Conservation (phyloP, 2,888 invertebrate genomes). For the Megastigmus dorsalis region DNA sequence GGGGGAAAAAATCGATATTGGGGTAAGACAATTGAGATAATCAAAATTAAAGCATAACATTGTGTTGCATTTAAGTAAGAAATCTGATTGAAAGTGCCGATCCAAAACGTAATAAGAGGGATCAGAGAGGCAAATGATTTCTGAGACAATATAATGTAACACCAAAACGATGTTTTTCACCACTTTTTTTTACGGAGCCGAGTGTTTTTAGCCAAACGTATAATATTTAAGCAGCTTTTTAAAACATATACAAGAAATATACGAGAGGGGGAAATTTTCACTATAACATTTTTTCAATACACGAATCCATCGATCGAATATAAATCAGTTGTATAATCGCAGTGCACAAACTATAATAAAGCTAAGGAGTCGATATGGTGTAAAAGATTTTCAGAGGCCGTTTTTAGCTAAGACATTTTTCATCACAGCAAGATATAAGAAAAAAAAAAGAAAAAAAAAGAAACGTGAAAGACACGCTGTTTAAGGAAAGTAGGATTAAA, state of each 20-base stretch:
- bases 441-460: background rate
- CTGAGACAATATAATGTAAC: slow-evolving; percentile 38
- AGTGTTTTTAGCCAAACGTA: no score
- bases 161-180: slow-evolving; percentile 1
- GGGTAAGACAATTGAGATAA: slow-evolving; percentile 7
- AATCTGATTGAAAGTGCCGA: slow-evolving; percentile 30
- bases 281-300: slow-evolving; percentile 12
- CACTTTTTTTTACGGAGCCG: background rate
- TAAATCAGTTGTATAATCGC: slow-evolving; percentile 33
- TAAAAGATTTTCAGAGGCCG: slow-evolving; percentile 6
- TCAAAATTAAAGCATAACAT: slow-evolving; percentile 19
- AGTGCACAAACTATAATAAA: slow-evolving; percentile 43
- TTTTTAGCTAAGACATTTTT: slow-evolving; percentile 44
- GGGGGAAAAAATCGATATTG: background rate
- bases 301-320: slow-evolving; percentile 4
- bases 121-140: slow-evolving; percentile 41
- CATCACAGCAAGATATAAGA: background rate
- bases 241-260: slow-evolving; percentile 21
- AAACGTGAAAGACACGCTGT: background rate
- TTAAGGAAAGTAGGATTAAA: background rate
- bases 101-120: no score
- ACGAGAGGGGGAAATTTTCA: background rate
- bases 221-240: slow-evolving; percentile 20
- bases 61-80: slow-evolving; percentile 31
- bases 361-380: slow-evolving; percentile 13